phyloP scores from a whole-genome alignment of 1,140 invertebrate genomes.

The Drosophila ironensis region DNA sequence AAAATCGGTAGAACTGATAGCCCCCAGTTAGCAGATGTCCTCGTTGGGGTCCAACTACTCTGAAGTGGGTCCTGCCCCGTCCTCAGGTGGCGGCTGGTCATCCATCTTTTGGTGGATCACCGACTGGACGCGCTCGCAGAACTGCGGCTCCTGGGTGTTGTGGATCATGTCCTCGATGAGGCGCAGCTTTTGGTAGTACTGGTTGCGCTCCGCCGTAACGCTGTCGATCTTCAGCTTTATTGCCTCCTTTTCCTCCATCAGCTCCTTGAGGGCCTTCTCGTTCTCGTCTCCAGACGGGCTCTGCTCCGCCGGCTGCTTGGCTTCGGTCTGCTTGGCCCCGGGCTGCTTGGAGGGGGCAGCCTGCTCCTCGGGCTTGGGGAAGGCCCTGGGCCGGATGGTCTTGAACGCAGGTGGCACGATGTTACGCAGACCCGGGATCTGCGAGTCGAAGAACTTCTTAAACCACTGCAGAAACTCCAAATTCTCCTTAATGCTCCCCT shows the following conservation, averaged over 20 bases:
- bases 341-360: no score
- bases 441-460: slow-evolving; percentile 99
- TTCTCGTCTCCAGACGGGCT: background rate
- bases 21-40: no score
- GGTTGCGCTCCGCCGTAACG: slow-evolving; percentile 37
- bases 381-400: slow-evolving; percentile 34
- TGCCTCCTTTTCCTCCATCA: slow-evolving; percentile 19
- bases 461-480: slow-evolving; percentile 99
- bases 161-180: slow-evolving; percentile 44
- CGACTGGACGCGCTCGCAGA: slow-evolving; percentile 49
- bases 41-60: no score
- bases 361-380: slow-evolving; percentile 12
- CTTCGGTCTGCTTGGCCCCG: background rate
- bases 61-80: no score
- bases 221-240: slow-evolving; percentile 8
- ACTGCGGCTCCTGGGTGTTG: slow-evolving; percentile 23
- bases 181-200: slow-evolving; percentile 52
- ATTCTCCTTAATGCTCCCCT: slow-evolving; percentile 98
- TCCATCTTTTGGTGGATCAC: slow-evolving; percentile 44
- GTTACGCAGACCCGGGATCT: slow-evolving; percentile 82
- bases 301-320: background rate
- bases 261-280: background rate
- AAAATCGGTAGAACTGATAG: no score
- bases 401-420: slow-evolving; percentile 34
- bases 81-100: no score